Evolutionary conservation across 1,140 invertebrate genomes (phyloP), one percentile per base, ranked within the genome.

Genomic region (Frieseomelitta varia): DNA sequence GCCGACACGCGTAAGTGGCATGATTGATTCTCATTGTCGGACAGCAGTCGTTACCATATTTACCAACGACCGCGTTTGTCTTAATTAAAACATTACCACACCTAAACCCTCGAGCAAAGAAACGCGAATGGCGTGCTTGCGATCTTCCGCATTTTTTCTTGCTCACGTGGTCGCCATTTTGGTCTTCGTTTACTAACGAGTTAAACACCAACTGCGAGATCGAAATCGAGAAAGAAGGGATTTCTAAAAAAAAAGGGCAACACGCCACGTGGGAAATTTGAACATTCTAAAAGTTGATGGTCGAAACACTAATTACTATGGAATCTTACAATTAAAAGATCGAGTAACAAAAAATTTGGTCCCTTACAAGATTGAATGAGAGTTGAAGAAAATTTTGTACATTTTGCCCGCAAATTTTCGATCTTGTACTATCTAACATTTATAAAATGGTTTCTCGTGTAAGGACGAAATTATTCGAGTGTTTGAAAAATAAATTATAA

Each of bases 11-110:
- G 88, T 88, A 91, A 88, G 74, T 85, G 65, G 85, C 89, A 92
- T 93, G 93, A 93, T 93, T 93, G 93, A 93, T 93, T 89, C 87
- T 84, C 83, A 85, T 88, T 81, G 79, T 85, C 68, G 79, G 68
- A 65, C 71, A 76, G 65, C 72, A 71, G 78, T 91, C 80, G 90
- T 91, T 92, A 90, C 88, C 90, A 87, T 93, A 93, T 93, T 92
- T 91, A 90, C 90, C 84, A 85, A 91, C 86, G 88, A 85, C 84
- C 83, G 77, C 83, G 86, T 88, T 85, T 76, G 88, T 91, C 91
- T 92, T 91, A 90, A 91, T 92, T 92, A 90, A 90, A 90, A 90
- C 86, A 81, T 89, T 85, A 88, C 86, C 82, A 67, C 75, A 72
- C 85, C 73, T 79, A 85, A 1, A 30, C 78, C 69, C 47, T 30